These are phyloP conservation scores for Harpalus rubripes DNA, from an alignment of 2,888 invertebrate species.

Conservation along the genomic window DNA sequence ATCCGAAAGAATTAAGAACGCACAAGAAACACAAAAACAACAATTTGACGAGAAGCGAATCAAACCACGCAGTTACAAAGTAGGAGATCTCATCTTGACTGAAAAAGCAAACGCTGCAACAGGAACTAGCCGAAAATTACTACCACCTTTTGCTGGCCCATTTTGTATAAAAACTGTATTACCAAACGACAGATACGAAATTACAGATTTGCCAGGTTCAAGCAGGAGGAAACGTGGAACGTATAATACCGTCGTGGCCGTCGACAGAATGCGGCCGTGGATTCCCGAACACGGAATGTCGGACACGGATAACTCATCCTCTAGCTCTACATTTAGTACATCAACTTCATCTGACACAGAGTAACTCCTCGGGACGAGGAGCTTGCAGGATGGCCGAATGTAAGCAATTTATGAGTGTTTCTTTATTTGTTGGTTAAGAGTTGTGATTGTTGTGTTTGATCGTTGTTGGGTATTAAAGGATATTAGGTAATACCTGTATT, in stretches of 20 bases:
- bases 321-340: neutral
- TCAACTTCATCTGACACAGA: neutral
- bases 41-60: slow-evolving; percentile 12
- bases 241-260: neutral
- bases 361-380: neutral
- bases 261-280: slow-evolving; percentile 17
- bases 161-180: neutral
- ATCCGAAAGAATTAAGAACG: neutral
- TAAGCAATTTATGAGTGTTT: neutral
- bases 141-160: neutral
- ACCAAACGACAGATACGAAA: slow-evolving; percentile 13
- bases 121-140: neutral
- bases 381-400: neutral
- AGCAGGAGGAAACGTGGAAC: neutral
- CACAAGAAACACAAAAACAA: neutral
- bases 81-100: slow-evolving; percentile 17
- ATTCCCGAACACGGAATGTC: neutral
- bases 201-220: slow-evolving; percentile 18
- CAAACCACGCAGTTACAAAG: neutral
- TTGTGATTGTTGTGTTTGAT: no score
- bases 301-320: neutral
- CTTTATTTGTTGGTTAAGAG: neutral
- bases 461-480: neutral
- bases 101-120: neutral
- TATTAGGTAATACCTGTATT: neutral